These are phyloP conservation scores for Pseudopleuronectes americanus DNA, from an alignment of 2,797 vertebrate species.

Conservation along the genomic window DNA sequence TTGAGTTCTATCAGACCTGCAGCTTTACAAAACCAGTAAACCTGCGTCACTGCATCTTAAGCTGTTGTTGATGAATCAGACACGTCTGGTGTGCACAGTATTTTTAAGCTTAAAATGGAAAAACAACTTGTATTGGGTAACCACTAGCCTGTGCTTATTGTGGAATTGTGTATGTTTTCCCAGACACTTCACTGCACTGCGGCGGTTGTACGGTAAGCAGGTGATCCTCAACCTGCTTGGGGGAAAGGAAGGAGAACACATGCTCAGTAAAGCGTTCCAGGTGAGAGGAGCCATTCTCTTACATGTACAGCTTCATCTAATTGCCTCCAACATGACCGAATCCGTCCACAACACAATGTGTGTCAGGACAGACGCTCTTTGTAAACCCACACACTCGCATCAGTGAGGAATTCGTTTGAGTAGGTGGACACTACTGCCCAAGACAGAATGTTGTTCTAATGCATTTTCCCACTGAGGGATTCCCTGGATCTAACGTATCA, in stretches of 20 bases:
- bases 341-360: not conserved
- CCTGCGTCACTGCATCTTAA: not conserved
- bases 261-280: conserved; percentile 99
- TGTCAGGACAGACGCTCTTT: not conserved
- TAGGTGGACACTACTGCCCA: conserved; percentile 2
- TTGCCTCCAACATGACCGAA: not conserved
- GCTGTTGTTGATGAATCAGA: not conserved
- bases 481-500: not conserved
- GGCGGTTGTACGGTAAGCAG: conserved; percentile 94
- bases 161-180: conserved; percentile 44
- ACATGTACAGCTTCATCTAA: not conserved
- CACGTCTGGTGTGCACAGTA: not conserved
- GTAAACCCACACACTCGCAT: conserved; percentile 5
- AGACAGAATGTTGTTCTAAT: conserved; percentile 10
- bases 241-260: conserved; percentile 97
- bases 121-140: not conserved
- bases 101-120: not conserved
- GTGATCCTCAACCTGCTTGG: conserved; percentile 97
- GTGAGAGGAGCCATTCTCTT: conserved; percentile 73
- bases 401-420: not conserved
- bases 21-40: not conserved
- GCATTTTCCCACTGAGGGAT: not conserved
- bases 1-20: not conserved
- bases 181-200: conserved; percentile 95
- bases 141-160: not conserved